These are phyloP conservation scores for Ameiurus melas DNA, from an alignment of 2,113 vertebrate genomes.

Conservation along the genomic window DNA sequence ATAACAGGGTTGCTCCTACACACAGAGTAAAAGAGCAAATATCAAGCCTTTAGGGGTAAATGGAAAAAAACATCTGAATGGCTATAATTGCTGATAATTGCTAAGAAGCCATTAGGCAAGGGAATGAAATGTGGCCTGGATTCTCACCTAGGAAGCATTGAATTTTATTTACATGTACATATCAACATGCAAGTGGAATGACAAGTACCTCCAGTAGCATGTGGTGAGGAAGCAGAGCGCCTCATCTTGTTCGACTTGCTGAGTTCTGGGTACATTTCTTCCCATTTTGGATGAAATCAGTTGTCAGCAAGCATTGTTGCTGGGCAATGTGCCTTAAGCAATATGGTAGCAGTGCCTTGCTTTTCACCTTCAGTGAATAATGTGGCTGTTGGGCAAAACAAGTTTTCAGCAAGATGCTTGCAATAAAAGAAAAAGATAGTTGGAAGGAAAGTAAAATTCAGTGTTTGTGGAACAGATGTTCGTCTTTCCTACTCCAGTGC, in stretches of 20 bases:
- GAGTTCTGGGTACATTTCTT: slow-evolving; percentile 5
- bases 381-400: background rate
- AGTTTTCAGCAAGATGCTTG: slow-evolving; percentile 1
- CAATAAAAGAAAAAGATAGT: slow-evolving; percentile 8
- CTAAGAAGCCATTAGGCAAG: slow-evolving; percentile 16
- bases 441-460: background rate
- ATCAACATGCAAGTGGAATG: background rate
- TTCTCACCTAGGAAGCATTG: slow-evolving; percentile 28
- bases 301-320: background rate
- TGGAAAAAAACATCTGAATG: slow-evolving; percentile 41
- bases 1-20: slow-evolving; percentile 55
- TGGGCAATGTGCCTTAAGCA: background rate
- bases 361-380: background rate
- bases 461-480: slow-evolving; percentile 48
- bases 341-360: background rate
- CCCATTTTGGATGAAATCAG: background rate
- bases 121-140: slow-evolving; percentile 18
- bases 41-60: slow-evolving; percentile 52
- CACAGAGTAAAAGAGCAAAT: slow-evolving; percentile 55
- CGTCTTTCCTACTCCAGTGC: slow-evolving; percentile 27
- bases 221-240: background rate
- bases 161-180: slow-evolving; percentile 26
- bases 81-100: slow-evolving; percentile 55
- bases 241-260: background rate
- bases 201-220: background rate